A percentile compares a stretch with the other conserved stretches of the same genome.
Evolutionary conservation across 1,140 invertebrate species (phyloP).

Genomic region (Cotesia glomerata): DNA sequence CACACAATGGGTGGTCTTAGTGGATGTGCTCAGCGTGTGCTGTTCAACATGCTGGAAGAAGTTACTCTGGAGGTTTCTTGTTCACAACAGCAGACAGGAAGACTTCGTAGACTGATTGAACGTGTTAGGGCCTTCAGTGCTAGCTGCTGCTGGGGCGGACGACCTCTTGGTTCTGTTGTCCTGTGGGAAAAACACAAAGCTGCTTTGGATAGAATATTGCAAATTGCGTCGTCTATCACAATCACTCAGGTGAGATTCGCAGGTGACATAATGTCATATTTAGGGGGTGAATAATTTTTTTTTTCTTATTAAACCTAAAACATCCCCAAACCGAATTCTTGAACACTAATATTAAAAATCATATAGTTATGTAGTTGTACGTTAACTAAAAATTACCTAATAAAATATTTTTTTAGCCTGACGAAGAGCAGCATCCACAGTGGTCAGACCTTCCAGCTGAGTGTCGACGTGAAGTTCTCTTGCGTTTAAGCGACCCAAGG

Average conservation of each 20-base stretch:
- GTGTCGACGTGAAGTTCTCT: constrained; percentile 88
- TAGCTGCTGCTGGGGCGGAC: constrained; percentile 79
- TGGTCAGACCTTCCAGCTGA: constrained; percentile 92
- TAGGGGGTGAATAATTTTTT: too few species aligned
- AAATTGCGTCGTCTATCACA: constrained; percentile 80
- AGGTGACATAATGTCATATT: not conserved
- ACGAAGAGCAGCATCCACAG: constrained; percentile 81
- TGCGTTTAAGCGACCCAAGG: constrained; percentile 88
- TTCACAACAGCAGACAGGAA: constrained; percentile 87
- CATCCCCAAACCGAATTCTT: too few species aligned
- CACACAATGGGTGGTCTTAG: constrained; percentile 73
- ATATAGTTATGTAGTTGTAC: too few species aligned
- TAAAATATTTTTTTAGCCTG: constrained; percentile 67
- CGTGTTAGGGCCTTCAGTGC: constrained; percentile 76
- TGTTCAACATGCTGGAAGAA: constrained; percentile 93
- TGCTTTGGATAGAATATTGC: constrained; percentile 82
- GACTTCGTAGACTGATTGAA: constrained; percentile 77
- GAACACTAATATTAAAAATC: too few species aligned
- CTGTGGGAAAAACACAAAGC: constrained; percentile 89
- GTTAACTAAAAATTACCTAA: too few species aligned
- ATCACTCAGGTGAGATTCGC: constrained; percentile 70
- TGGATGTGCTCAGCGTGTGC: constrained; percentile 90
- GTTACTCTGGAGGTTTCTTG: constrained; percentile 87
- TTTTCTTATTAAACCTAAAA: too few species aligned
- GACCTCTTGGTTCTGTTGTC: constrained; percentile 82